Evolutionary conservation across 2,888 invertebrate species (phyloP).

Genomic region (Unio pictorum): DNA sequence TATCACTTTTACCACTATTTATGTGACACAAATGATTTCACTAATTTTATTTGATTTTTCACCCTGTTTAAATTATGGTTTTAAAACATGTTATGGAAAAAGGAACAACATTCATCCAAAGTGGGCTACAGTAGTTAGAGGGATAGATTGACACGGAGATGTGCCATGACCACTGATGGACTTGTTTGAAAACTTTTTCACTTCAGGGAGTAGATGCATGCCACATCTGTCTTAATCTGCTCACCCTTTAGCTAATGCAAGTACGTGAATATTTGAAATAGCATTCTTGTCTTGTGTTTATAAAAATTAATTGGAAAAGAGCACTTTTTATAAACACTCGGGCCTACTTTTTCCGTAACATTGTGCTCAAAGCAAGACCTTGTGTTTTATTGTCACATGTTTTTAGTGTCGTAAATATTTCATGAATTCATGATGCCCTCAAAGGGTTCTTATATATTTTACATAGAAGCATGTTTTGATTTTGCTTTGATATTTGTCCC

Average conservation of each 20-base stretch:
- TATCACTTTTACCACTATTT: too few species aligned
- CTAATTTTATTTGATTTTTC: too few species aligned
- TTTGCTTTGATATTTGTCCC: too few species aligned
- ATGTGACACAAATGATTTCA: too few species aligned
- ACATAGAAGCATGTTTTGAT: too few species aligned
- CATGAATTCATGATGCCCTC: not conserved
- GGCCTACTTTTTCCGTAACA: slow-evolving; percentile 68
- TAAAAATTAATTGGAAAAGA: slow-evolving; percentile 87
- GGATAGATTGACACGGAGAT: slow-evolving; percentile 55
- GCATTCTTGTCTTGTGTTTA: slow-evolving; percentile 86
- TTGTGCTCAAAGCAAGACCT: not conserved
- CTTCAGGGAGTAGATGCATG: not conserved
- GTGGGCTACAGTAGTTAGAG: slow-evolving; percentile 1
- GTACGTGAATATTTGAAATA: slow-evolving; percentile 54
- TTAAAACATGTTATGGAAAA: slow-evolving; percentile 4
- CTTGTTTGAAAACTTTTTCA: not conserved
- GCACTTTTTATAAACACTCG: slow-evolving; percentile 91
- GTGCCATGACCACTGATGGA: slow-evolving; percentile 4
- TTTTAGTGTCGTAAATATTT: not conserved
- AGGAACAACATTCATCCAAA: too few species aligned
- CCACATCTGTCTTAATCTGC: slow-evolving; percentile 29
- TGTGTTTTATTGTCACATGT: too few species aligned
- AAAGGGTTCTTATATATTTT: too few species aligned
- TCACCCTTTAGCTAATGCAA: slow-evolving; percentile 65
- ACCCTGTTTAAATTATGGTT: too few species aligned